These are phyloP conservation scores for Chrysolina oricalcia DNA, from an alignment of 2,888 invertebrate species.

Conservation along the genomic window DNA sequence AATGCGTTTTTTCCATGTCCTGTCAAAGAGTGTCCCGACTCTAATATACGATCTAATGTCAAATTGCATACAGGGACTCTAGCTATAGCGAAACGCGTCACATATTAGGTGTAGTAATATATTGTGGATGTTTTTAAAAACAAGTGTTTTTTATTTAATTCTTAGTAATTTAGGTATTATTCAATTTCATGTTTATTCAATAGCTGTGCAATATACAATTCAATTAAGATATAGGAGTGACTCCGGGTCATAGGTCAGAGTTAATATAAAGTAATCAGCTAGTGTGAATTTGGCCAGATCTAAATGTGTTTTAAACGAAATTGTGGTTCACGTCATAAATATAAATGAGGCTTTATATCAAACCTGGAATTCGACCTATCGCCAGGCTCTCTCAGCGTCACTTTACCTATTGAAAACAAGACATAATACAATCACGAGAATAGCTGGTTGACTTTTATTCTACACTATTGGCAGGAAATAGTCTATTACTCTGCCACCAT, in stretches of 20 bases:
- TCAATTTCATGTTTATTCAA: too few species aligned
- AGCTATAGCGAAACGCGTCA: too few species aligned
- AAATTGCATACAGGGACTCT: too few species aligned
- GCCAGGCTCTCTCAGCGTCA: conserved; percentile 12
- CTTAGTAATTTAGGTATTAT: too few species aligned
- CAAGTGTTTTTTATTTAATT: too few species aligned
- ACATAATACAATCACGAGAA: conserved; percentile 52
- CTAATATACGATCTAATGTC: too few species aligned
- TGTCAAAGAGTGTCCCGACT: too few species aligned
- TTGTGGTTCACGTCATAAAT: neutral
- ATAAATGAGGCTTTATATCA: conserved; percentile 12
- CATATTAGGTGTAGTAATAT: too few species aligned
- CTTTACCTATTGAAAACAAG: conserved; percentile 44
- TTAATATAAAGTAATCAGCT: neutral
- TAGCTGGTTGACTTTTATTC: conserved; percentile 53
- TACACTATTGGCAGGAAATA: conserved; percentile 66
- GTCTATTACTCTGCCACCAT: conserved; percentile 65
- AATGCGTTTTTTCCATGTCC: too few species aligned
- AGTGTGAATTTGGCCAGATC: neutral
- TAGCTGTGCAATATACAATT: too few species aligned
- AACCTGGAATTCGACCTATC: conserved; percentile 18
- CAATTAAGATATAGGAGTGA: too few species aligned
- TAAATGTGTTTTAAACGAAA: neutral
- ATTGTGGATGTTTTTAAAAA: too few species aligned
- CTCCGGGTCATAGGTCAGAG: neutral